Percentiles rank a stretch among this genome's conserved stretches.
phyloP scores from a whole-genome alignment of 23 tunicate genomes.

The Halocynthia roretzi region DNA sequence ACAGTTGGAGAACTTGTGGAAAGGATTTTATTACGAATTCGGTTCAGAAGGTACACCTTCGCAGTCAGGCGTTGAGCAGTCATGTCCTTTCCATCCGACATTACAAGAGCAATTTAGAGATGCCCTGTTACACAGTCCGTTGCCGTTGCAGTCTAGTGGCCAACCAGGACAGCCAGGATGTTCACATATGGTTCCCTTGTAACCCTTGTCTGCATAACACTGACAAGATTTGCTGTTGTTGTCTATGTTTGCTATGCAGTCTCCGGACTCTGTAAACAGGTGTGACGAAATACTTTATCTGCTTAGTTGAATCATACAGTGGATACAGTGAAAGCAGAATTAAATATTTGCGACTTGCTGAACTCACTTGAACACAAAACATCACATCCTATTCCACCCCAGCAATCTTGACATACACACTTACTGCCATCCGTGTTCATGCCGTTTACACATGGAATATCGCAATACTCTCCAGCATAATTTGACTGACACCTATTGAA shows the following conservation, averaged over 20 bases:
- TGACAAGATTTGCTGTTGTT: constrained; percentile 7
- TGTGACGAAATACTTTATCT: background rate
- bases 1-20: too few relatives aligned
- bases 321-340: too few relatives aligned
- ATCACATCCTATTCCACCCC: constrained; percentile 22
- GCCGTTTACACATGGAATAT: constrained; percentile 21
- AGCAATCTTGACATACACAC: constrained; percentile 24
- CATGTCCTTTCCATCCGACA: constrained; percentile 27
- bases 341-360: too few relatives aligned
- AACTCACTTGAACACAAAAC: constrained; percentile 17
- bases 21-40: too few relatives aligned
- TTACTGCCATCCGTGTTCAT: constrained; percentile 13
- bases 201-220: constrained; percentile 11
- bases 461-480: constrained; percentile 23
- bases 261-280: constrained; percentile 9
- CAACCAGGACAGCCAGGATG: constrained; percentile 25
- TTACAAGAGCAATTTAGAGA: constrained; percentile 2
- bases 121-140: constrained; percentile 16
- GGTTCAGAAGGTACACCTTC: background rate
- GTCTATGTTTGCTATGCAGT: background rate
- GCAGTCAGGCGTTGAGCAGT: constrained; percentile 23
- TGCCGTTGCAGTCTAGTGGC: constrained; percentile 24
- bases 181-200: constrained; percentile 18
- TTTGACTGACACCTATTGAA: constrained; percentile 3
- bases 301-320: too few relatives aligned